Base-by-base conservation (phyloP, 2,113 vertebrate genomes). In the Kryptolebias marmoratus region DNA sequence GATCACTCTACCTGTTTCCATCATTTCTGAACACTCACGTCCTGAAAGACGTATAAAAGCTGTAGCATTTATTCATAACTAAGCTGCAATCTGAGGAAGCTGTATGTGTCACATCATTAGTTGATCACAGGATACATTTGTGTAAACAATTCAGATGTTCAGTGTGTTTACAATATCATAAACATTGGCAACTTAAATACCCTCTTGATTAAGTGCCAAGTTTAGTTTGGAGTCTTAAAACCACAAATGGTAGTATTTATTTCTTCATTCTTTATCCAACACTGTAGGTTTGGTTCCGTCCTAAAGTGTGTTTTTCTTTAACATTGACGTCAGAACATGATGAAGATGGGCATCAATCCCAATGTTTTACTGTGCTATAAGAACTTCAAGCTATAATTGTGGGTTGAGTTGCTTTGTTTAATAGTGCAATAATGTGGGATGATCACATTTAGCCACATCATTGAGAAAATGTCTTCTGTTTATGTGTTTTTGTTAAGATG, bases 401-500 rank as follows among this genome's bases (percentile, higher is more conserved):
- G 2, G 44, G 44, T 45, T 45, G 44, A 45, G 12, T 9, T 45
- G 44, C 28, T 22, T 36, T 75, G 60, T 84, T 83, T 84, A 85
- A 68, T 64, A 59, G 82, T 61, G 64, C 42, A 70, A 31, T 81
- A 66, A 74, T 79, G 66, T 50, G 32, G 48, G 70, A 67, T n/a
- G 61, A 59, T 62, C 55, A 82, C 64, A 49, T 66, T 66, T 30
- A 60, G 56, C 55, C 44, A 10, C 44, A 45, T 69, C 15, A 50
- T 18, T 12, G 16, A 50, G 16, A 22, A 22, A 22, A 22, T 22
- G 28, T 54, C 8, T 45, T 45, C 12, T 45, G 12, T 36, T 36
- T 36, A 36, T 36, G 32, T 36, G 32, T 36, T 36, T 36, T 3
- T 36, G 32, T 36, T 36, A 36, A 7, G 32, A 36, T 36, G 32